Base-by-base conservation (phyloP, 2,113 vertebrate species). In the Vimba vimba region DNA sequence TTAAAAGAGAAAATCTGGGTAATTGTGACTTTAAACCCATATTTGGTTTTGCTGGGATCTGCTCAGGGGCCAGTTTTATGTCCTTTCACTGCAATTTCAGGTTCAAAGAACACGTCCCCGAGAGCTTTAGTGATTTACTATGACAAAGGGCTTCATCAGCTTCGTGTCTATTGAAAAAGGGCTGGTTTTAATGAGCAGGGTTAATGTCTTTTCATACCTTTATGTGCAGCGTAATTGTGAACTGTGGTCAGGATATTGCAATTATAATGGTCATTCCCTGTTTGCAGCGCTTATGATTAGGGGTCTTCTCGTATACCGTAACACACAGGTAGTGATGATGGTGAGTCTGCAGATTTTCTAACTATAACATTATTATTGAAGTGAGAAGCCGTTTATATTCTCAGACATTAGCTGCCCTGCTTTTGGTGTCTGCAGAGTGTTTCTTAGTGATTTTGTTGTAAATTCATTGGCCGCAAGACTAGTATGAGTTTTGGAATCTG, bases 151-250 rank as follows among this genome's bases (percentile, higher is more conserved):
- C 45, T 79, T 60, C 45, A 80, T 62, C 27, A 13, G 8, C 23
- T 79, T 81, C 64, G 11, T 4, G 33, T 17, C 25, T 69, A 55
- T 55, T 50, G 25, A 19, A 39, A 66, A 39, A 75, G 57, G 33
- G 4, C 47, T 25, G 19, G 5, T 66, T 83, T 30, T 93, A 94
- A 94, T 94, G 89, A 93, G 90, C 90, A 87, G 77, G 89, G 90
- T 89, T 92, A 92, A 93, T 93, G 80, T 89, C 88, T 90, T 90
- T 89, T 82, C 87, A 62, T 85, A 21, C 84, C 91, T 86, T 85
- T 91, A 88, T 84, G 85, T 89, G 78, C 87, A 91, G 84, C 75
- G 86, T 79, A 60, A 47, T 76, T 76, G 80, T 83, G 89, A 69
- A 23, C 91, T 83, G 80, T 77, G 50, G 76, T 88, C 85, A 90